Evolutionary conservation across 37 sponge, comb jelly and placozoan genomes (phyloP), one percentile per base, ranked within the genome.

Genomic region (Mnemiopsis leidyi): DNA sequence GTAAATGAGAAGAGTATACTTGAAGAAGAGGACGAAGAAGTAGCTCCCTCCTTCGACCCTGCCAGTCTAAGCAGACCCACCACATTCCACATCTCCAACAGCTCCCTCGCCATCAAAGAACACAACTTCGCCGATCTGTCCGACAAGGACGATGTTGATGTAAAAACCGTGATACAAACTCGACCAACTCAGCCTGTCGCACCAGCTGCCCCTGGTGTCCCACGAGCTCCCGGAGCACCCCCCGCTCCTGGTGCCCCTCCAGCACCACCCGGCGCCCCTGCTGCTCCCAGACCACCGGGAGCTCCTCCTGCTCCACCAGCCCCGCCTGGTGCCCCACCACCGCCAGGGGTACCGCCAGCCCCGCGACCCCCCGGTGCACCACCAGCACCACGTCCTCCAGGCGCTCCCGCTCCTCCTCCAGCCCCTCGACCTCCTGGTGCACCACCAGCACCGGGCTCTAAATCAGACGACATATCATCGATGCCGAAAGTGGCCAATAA

Each of bases 121-220:
- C 94, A 95, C 18, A 95, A 96, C 82, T 97, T 97, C 94, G 96
- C 95, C 0, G 98, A 97, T 36, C 83, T 97, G 39, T 94, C 95
- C 18, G 93, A 92, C 0, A 82, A 23, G 24, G 98, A 97, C 77
- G 97, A 97, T 26, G 88, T 92, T 38, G 96, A 96, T 69, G 68
- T 94, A 0, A 85, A 85, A 33, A 38, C 48, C 18, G 90, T 85
- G 0, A 85, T 85, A 2, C 48, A 32, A 16, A 85, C 36, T 3
- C 38, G 36, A 33, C 90, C 90, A 23, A 67, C 29, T 85, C 48
- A 40, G 31, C 48, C 90, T 29, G 31, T 85, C 5, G 93, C 93
- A 24, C 93, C 93, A 23, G 28, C 93, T 2, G 95, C 94, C n/a
- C 94, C 95, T 38, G 32, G 79, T 77, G 25, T 93, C 7, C 92